Percentiles rank a stretch among this genome's conserved stretches.
Evolutionary conservation across 2,888 invertebrate species (phyloP).

Genomic region (Agriotes lineatus): DNA sequence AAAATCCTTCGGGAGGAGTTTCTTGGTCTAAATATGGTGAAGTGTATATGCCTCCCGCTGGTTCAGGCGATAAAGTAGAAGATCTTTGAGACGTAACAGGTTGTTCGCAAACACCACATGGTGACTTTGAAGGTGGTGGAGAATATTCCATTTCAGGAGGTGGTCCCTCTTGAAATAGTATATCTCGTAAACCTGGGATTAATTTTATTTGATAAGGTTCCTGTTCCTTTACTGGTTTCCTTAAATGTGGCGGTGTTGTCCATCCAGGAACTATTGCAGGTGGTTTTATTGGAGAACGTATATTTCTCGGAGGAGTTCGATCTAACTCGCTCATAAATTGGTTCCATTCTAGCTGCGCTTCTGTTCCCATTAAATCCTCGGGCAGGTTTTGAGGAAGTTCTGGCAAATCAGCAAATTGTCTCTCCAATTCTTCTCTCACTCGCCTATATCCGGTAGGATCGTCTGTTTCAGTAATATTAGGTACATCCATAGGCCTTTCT

Average conservation of each 20-base stretch:
- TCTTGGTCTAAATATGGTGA: neutral
- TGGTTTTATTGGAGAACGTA: slow-evolving; percentile 1
- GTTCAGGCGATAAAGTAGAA: too few species aligned
- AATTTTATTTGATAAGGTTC: neutral
- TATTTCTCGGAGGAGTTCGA: neutral
- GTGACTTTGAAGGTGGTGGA: neutral
- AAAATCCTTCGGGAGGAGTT: neutral
- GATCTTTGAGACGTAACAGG: too few species aligned
- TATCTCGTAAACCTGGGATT: neutral
- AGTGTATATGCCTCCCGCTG: neutral
- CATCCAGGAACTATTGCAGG: neutral
- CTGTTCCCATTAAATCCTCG: neutral
- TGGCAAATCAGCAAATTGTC: neutral
- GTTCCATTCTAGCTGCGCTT: neutral
- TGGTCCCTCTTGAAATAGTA: neutral
- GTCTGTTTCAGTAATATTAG: neutral
- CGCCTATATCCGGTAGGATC: neutral
- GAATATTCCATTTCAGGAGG: neutral
- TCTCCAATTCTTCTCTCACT: neutral
- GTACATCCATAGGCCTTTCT: neutral
- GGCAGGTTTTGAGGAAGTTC: neutral
- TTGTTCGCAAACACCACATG: neutral
- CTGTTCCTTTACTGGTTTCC: neutral
- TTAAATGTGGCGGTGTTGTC: slow-evolving; percentile 17
- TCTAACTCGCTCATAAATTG: neutral